Conservation (phyloP, 2,888 invertebrate species). For the Sinohyriopsis cumingii region DNA sequence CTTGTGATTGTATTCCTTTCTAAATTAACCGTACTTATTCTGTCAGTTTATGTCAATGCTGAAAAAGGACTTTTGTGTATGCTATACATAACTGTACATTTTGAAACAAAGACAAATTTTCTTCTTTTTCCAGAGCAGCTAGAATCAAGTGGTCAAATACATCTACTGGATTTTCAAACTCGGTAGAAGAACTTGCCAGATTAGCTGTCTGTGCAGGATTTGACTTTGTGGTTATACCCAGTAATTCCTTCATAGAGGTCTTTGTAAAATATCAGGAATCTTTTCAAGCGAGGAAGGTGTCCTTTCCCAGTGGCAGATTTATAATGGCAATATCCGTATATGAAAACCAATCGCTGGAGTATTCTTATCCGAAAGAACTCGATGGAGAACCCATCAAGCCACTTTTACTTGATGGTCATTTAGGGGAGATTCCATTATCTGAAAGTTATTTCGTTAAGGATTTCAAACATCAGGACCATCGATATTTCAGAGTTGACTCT, state of each 20-base stretch:
- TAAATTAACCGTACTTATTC: too few species aligned
- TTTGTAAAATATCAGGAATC: conserved; percentile 9
- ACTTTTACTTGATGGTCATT: conserved; percentile 6
- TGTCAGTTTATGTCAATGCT: too few species aligned
- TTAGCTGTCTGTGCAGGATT: conserved; percentile 13
- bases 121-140: not conserved
- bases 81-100: too few species aligned
- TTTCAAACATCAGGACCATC: conserved; percentile 1
- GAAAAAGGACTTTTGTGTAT: too few species aligned
- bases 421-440: conserved; percentile 5
- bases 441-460: conserved; percentile 10
- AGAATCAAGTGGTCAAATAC: not conserved
- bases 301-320: conserved; percentile 8
- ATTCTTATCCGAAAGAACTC: conserved; percentile 7
- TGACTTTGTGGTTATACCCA: conserved; percentile 6
- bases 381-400: conserved; percentile 4
- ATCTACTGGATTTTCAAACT: not conserved
- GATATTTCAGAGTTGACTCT: conserved; percentile 10
- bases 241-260: conserved; percentile 3
- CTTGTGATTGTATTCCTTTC: too few species aligned
- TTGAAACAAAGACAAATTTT: too few species aligned
- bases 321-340: conserved; percentile 5
- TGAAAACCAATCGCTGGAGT: not conserved
- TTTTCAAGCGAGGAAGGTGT: not conserved
- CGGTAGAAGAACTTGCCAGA: not conserved